Percentiles rank a stretch among this genome's conserved stretches.
Conservation (phyloP, 2,113 vertebrate genomes). For the Saccopteryx leptura region DNA sequence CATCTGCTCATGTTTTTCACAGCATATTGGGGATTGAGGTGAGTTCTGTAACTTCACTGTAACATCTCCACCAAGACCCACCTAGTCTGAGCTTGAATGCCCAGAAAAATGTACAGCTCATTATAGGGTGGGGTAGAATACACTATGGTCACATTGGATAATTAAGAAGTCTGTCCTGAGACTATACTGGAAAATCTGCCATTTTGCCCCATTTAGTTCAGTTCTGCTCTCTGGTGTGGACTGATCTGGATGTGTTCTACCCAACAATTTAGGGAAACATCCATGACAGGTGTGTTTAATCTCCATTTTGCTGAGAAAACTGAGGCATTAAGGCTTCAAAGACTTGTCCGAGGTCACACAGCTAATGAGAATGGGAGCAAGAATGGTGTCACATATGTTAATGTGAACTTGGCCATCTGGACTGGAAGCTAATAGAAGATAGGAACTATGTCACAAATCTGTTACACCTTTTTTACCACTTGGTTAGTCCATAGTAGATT, state of each 20-base stretch:
- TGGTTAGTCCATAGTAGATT: not conserved
- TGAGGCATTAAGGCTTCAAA: not conserved
- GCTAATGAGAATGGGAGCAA: not conserved
- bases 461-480: not conserved
- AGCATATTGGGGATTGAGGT: not conserved
- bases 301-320: not conserved
- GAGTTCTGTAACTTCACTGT: not conserved
- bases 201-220: not conserved
- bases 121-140: accelerated
- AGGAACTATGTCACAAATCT: not conserved
- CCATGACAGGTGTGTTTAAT: not conserved
- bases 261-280: not conserved
- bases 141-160: too few species aligned
- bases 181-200: not conserved
- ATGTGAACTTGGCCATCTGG: not conserved
- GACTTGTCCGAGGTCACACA: not conserved
- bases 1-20: not conserved
- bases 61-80: too few species aligned
- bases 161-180: not conserved
- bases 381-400: not conserved
- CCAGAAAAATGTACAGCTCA: too few species aligned
- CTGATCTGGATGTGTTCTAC: not conserved
- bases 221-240: not conserved
- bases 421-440: not conserved
- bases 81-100: too few species aligned